phyloP scores from a whole-genome alignment of 2,113 vertebrate species.

The Urocitellus parryii region DNA sequence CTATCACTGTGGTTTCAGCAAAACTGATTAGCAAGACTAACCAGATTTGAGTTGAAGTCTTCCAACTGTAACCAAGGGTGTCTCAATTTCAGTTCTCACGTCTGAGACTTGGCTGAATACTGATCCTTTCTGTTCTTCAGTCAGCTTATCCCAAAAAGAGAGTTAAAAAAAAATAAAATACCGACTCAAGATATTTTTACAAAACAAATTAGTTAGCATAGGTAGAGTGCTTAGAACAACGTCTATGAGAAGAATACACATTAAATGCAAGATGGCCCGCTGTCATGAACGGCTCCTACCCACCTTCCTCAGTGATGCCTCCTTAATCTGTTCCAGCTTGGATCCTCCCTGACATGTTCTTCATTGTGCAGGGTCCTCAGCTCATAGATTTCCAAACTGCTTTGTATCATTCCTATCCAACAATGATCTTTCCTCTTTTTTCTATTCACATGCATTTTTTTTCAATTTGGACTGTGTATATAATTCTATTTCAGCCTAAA shows the following conservation, averaged over 20 bases:
- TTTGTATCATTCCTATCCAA: not conserved
- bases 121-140: not conserved
- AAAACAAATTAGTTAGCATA: not conserved
- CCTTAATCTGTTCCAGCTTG: not conserved
- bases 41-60: constrained; percentile 11
- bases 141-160: not conserved
- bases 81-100: not conserved
- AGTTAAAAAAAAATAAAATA: not conserved
- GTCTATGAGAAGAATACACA: accelerated
- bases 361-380: not conserved
- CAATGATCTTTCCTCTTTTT: not conserved
- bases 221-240: not conserved
- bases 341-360: not conserved
- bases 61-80: not conserved
- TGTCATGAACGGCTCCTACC: not conserved
- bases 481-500: not conserved
- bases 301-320: no score
- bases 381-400: not conserved
- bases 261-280: not conserved
- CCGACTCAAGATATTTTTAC: accelerated
- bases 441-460: not conserved
- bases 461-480: not conserved
- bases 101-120: not conserved
- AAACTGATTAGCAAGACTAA: not conserved
- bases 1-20: not conserved